Percentiles rank a stretch among this genome's conserved stretches.
phyloP scores from a whole-genome alignment of 2,888 invertebrate species.

The Drosophila hamatofila region DNA sequence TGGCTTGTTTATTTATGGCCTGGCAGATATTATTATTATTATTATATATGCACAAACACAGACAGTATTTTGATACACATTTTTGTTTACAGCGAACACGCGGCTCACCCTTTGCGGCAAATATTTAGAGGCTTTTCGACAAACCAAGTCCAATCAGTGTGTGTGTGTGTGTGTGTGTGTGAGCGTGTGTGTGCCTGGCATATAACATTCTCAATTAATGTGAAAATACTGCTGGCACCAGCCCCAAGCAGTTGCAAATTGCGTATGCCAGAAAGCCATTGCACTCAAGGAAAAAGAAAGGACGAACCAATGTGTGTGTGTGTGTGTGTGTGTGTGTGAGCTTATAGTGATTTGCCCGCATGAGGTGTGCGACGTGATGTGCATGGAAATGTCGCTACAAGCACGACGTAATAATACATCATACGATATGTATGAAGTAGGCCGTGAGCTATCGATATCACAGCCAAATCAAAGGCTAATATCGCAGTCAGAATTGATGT shows the following conservation, averaged over 20 bases:
- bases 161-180: background rate
- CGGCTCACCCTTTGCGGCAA: background rate
- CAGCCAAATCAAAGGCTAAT: background rate
- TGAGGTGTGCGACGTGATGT: slow-evolving; percentile 50
- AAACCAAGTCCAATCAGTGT: background rate
- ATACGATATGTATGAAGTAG: background rate
- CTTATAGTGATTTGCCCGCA: slow-evolving; percentile 38
- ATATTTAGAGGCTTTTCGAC: background rate
- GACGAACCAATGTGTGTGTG: background rate
- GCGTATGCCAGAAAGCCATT: background rate
- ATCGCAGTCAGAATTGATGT: too few relatives aligned
- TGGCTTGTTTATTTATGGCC: background rate
- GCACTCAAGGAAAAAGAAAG: background rate
- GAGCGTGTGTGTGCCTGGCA: slow-evolving; percentile 2
- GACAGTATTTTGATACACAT: background rate
- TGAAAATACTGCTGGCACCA: background rate
- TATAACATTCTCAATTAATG: slow-evolving; percentile 6
- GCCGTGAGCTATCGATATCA: background rate
- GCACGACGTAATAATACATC: background rate
- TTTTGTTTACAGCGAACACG: background rate
- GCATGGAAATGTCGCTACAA: slow-evolving; percentile 30
- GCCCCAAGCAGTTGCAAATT: slow-evolving; percentile 6
- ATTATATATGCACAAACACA: slow-evolving; percentile 2
- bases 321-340: slow-evolving; percentile 6
- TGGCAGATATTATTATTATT: background rate